Base-by-base conservation (phyloP, 2,888 invertebrate species). In the Sceliomorpha sp. region DNA sequence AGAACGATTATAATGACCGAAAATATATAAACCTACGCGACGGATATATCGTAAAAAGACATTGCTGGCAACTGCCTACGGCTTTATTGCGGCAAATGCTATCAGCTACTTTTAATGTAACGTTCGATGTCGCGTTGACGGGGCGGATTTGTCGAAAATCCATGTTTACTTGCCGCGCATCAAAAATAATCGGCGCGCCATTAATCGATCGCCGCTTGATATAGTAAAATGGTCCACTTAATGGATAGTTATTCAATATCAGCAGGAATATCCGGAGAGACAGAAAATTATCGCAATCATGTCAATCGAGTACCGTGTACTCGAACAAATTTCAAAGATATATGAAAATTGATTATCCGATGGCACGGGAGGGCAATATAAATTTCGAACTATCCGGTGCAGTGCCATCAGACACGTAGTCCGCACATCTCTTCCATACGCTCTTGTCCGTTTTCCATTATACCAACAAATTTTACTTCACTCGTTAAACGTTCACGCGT, bases 271-370 rank as follows among this genome's bases (percentile, higher is more conserved):
- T 64, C 55, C 39, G 39, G 63, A 56, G 53, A 64, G 59, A 59
- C 69, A 50, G 53, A 63, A 70, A 64, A 70, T 70, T 64, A 70
- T 59, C 42, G 69, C 63, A 55, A 70, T 64, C 55, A 70, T 59
- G 63, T 70, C 63, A 70, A 64, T 70, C 69, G 44, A 51, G 47
- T 39, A 48, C 59, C 56, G 26, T 59, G 63, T 50, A 64, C 63
- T 63, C 59, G 59, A 70, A 70, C 69, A 53, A 70, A 63, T 70
- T 63, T 55, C 63, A 59, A 69, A 69, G 69, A 70, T 70, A 70
- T 70, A 63, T 70, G 69, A 70, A 63, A 70, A 70, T 64, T 70
- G 59, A 70, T 70, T 70, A 63, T 70, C 50, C 48, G 40, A 64
- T 60, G 60, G 50, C 60, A 40, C 42, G 48, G 40, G 32, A 48